These are phyloP conservation scores for Hystrix cristata DNA, from an alignment of 2,113 vertebrate genomes.

Conservation along the genomic window DNA sequence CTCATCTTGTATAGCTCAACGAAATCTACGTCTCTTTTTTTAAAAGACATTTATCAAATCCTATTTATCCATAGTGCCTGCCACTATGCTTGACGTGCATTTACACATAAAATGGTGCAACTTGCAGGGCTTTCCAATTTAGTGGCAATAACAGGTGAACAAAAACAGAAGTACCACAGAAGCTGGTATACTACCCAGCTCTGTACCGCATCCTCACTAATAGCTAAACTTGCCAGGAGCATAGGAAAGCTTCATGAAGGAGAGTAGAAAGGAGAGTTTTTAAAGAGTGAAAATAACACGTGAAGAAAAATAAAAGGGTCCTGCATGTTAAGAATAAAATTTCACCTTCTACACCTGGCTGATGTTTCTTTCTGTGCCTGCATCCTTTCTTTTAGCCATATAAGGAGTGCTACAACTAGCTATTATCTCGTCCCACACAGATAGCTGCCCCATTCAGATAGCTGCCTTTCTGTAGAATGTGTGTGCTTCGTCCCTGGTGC, in stretches of 20 bases:
- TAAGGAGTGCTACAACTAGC: neutral
- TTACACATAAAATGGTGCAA: neutral
- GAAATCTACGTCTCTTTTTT: neutral
- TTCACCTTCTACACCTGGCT: neutral
- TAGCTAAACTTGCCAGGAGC: neutral
- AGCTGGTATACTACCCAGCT: neutral
- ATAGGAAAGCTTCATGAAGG: neutral
- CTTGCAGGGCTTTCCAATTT: neutral
- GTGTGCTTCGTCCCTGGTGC: neutral
- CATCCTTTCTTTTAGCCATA: neutral
- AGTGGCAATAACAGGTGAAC: neutral
- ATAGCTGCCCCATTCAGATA: neutral
- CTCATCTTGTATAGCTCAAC: neutral
- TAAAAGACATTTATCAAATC: neutral
- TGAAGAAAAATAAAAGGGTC: neutral
- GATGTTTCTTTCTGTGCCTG: neutral
- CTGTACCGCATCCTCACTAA: neutral
- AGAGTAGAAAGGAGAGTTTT: neutral
- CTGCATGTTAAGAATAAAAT: constrained; percentile 14
- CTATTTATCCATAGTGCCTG: neutral
- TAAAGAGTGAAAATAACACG: neutral
- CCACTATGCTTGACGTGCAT: neutral
- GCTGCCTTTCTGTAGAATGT: constrained; percentile 15
- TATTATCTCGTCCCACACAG: neutral
- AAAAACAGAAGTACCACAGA: neutral